phyloP scores from a whole-genome alignment of 2,888 invertebrate genomes.

The Enchytraeus crypticus region DNA sequence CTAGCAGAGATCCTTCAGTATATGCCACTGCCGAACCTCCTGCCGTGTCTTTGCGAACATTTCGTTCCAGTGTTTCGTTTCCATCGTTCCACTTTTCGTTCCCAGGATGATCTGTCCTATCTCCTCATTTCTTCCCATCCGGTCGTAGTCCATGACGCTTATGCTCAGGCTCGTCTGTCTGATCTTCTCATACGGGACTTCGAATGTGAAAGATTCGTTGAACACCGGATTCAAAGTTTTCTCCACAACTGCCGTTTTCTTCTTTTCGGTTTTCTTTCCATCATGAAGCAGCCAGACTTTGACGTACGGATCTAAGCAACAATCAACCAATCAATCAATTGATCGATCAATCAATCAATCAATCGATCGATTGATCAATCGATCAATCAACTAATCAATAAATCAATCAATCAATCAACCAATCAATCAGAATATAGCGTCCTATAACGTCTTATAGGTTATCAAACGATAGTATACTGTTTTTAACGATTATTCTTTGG shows the following conservation, averaged over 20 bases:
- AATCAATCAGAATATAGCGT: too few relatives aligned
- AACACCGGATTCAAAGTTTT: slow-evolving; percentile 83
- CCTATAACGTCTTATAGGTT: too few relatives aligned
- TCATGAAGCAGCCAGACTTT: slow-evolving; percentile 94
- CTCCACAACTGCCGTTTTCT: slow-evolving; percentile 67
- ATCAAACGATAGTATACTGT: too few relatives aligned
- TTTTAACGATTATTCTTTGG: too few relatives aligned
- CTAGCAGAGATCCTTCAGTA: slow-evolving; percentile 65
- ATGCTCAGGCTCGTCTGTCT: slow-evolving; percentile 6
- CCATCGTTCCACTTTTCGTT: slow-evolving; percentile 73
- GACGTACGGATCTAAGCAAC: slow-evolving; percentile 80
- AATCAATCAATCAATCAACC: too few relatives aligned
- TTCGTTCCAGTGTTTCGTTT: slow-evolving; percentile 95
- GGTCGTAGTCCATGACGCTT: slow-evolving; percentile 11
- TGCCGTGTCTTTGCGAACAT: slow-evolving; percentile 95
- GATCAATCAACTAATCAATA: too few relatives aligned
- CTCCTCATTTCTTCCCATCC: slow-evolving; percentile 13
- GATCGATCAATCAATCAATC: too few relatives aligned
- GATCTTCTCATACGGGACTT: slow-evolving; percentile 93
- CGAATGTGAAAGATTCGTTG: slow-evolving; percentile 90
- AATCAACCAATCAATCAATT: too few relatives aligned
- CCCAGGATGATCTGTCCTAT: slow-evolving; percentile 61
- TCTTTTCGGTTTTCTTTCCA: slow-evolving; percentile 87
- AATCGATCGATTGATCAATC: too few relatives aligned
- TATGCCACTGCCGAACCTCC: slow-evolving; percentile 92